Conservation (phyloP, 2,797 vertebrate species). For the Mus caroli region DNA sequence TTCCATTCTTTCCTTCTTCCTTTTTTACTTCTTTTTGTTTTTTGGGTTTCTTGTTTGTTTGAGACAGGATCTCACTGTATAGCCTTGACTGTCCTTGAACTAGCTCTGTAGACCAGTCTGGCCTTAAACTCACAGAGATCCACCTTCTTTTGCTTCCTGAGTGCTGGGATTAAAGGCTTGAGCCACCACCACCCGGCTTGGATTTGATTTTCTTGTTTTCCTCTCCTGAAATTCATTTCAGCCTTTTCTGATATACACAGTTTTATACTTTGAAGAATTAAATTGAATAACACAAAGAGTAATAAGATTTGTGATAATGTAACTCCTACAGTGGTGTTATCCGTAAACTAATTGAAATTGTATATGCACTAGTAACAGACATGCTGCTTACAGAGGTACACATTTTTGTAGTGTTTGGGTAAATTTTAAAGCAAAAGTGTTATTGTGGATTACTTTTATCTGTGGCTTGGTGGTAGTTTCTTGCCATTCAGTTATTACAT, state of each 20-base stretch:
- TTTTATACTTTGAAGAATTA: slow-evolving; percentile 57
- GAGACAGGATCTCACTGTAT: neutral
- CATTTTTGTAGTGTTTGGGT: slow-evolving; percentile 55
- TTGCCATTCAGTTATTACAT: neutral
- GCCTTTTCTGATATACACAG: neutral
- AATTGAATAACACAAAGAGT: slow-evolving; percentile 6
- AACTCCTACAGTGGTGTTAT: neutral
- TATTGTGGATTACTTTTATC: neutral
- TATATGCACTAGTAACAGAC: neutral
- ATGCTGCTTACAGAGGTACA: neutral
- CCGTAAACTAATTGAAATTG: slow-evolving; percentile 15
- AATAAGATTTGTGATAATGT: slow-evolving; percentile 56
- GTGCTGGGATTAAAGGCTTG: neutral
- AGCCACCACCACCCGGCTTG: neutral
- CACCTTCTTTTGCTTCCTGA: neutral
- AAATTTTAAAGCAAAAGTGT: slow-evolving; percentile 39
- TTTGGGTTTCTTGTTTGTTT: neutral
- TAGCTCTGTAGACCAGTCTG: neutral
- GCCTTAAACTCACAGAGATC: neutral
- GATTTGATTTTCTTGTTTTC: slow-evolving; percentile 23
- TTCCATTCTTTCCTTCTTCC: too few relatives aligned
- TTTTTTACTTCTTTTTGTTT: neutral
- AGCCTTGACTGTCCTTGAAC: neutral
- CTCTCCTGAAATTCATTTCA: slow-evolving; percentile 61
- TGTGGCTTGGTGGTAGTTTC: slow-evolving; percentile 45